These are phyloP conservation scores for Fukomys damarensis DNA, from an alignment of 2,113 vertebrate genomes.

Conservation along the genomic window DNA sequence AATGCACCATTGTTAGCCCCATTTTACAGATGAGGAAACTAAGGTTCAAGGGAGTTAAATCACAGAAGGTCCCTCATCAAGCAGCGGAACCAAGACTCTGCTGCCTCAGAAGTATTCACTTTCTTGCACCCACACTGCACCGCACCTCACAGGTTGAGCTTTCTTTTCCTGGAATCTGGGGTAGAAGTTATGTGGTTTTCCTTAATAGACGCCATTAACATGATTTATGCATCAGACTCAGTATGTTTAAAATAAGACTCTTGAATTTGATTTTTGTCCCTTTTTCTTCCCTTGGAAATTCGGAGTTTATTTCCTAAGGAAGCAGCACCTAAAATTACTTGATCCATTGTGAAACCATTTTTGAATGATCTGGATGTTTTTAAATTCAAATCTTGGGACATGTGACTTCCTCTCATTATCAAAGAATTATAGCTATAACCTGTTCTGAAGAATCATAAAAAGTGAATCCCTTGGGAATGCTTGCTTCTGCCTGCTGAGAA, in stretches of 20 bases:
- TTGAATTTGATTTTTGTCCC: not conserved
- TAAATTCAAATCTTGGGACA: not conserved
- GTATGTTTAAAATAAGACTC: not conserved
- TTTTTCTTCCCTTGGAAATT: not conserved
- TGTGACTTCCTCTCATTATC: not conserved
- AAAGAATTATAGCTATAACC: not conserved
- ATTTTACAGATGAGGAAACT: not conserved
- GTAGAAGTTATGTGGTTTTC: not conserved
- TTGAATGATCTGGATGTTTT: not conserved
- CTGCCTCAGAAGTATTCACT: rapidly evolving
- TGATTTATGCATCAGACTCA: not conserved
- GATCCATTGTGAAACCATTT: not conserved
- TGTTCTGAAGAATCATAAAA: not conserved
- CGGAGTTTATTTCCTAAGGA: not conserved
- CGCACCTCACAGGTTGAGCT: too few relatives aligned
- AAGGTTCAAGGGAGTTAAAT: not conserved
- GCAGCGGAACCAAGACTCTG: not conserved
- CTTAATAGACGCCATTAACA: not conserved
- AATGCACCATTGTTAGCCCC: not conserved
- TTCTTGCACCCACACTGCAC: not conserved
- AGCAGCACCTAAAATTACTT: not conserved
- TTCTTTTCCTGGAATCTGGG: not conserved
- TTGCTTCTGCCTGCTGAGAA: not conserved
- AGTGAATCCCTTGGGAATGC: not conserved
- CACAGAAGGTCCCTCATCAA: not conserved